Percentiles rank a stretch among this genome's conserved stretches.
Evolutionary conservation across 2,797 vertebrate genomes (phyloP).

Genomic region (Ptychadena robeensis): DNA sequence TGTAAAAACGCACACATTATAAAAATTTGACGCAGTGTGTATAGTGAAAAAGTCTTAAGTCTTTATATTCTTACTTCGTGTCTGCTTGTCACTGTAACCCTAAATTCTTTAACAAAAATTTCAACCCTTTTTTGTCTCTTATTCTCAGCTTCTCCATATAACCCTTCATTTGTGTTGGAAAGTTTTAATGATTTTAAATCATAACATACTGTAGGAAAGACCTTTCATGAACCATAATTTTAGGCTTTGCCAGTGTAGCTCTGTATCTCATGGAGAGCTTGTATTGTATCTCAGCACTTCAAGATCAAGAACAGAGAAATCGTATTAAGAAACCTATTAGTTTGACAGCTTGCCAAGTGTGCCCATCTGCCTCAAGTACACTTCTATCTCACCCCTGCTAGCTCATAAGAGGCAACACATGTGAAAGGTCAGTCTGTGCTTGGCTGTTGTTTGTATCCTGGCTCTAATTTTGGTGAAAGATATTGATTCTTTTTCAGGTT

Average conservation of each 20-base stretch:
- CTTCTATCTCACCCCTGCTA: slow-evolving; percentile 12
- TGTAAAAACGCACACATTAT: too few species aligned
- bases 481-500: background rate
- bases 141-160: background rate
- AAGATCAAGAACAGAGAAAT: slow-evolving; percentile 1
- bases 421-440: slow-evolving; percentile 14
- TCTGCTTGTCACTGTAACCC: background rate
- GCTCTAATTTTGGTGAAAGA: background rate
- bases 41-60: too few species aligned
- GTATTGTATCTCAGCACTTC: slow-evolving; percentile 28
- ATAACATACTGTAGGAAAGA: slow-evolving; percentile 1
- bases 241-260: background rate
- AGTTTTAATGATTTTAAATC: background rate
- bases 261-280: slow-evolving; percentile 17
- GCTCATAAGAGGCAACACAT: slow-evolving; percentile 19
- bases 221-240: slow-evolving; percentile 5
- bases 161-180: background rate
- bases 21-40: too few species aligned
- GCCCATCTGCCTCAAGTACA: slow-evolving; percentile 29
- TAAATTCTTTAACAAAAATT: background rate
- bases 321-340: slow-evolving; percentile 30
- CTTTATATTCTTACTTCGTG: background rate
- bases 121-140: background rate
- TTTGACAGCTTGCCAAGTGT: slow-evolving; percentile 33
- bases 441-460: background rate